Conservation (phyloP, 2,888 invertebrate genomes). For the Drosophila seclusa region DNA sequence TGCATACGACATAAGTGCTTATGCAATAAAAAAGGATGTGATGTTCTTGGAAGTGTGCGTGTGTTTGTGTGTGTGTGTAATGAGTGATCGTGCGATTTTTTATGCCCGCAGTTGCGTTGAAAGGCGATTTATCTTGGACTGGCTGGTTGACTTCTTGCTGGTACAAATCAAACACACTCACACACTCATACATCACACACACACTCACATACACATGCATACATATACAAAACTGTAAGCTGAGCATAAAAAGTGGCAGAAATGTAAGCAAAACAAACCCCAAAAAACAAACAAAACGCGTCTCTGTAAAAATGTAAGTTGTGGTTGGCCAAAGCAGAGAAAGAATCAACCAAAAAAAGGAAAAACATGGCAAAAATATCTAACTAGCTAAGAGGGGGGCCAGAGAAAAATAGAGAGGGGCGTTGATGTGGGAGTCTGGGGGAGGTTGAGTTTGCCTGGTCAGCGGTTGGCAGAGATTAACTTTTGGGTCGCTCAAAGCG, state of each 20-base stretch:
- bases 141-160: slow-evolving; percentile 63
- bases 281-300: slow-evolving; percentile 52
- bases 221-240: slow-evolving; percentile 19
- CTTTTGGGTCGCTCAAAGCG: slow-evolving; percentile 81
- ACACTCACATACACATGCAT: slow-evolving; percentile 16
- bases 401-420: background rate
- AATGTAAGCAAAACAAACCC: slow-evolving; percentile 71
- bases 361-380: slow-evolving; percentile 49
- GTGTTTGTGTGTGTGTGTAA: slow-evolving; percentile 52
- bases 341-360: slow-evolving; percentile 7
- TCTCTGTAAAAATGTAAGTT: slow-evolving; percentile 72
- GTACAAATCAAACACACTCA: slow-evolving; percentile 60
- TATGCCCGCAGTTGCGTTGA: slow-evolving; percentile 76
- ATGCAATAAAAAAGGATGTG: slow-evolving; percentile 57
- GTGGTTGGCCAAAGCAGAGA: slow-evolving; percentile 56
- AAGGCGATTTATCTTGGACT: slow-evolving; percentile 81
- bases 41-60: slow-evolving; percentile 6
- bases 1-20: slow-evolving; percentile 68
- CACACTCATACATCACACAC: slow-evolving; percentile 34
- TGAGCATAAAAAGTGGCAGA: slow-evolving; percentile 67
- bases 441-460: slow-evolving; percentile 50
- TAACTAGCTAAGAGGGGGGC: slow-evolving; percentile 49
- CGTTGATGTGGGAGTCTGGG: slow-evolving; percentile 5
- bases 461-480: slow-evolving; percentile 81
- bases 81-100: slow-evolving; percentile 82